Base-by-base conservation (phyloP, 2,113 vertebrate genomes). In the Tragelaphus imberbis region DNA sequence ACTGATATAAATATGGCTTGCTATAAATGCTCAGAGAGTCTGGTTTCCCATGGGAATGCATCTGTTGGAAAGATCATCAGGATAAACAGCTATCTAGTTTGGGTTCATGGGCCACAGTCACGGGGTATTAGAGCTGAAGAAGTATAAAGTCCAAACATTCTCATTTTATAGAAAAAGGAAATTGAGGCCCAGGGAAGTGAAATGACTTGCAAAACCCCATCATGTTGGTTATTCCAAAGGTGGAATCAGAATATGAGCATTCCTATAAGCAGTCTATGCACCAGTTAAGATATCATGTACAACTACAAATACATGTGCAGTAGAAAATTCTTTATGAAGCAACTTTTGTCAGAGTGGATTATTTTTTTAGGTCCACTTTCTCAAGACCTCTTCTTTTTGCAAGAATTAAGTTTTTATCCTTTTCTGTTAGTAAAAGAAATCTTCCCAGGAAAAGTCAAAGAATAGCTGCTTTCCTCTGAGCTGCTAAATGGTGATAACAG, bases 401-500 rank as follows among this genome's bases (percentile, higher is more conserved):
- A 82, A 91, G 55, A 88, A 92, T 90, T 94, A 89, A 65, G 44
- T 55, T 93, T 94, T 92, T 97, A 85, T 90, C 59, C 59, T 95
- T 97, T 97, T 94, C 17, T 94, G 23, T 14, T 71, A 53, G 56
- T 95, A n/a, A 96, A 63, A 71, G 90, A 92, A 91, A 68, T 68
- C 53, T 91, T 84, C 27, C 36, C 23, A 80, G 65, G 59, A 58
- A 85, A 96, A 90, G 84, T 87, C 47, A 94, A 91, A 91, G 84
- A 63, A 79, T 40, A 96, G 17, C 58, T 19, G 55, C 33, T 95
- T 87, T 85, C 28, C 33, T 96, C 47, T 95, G 65, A 91, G 63
- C n/a, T 63, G 19, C 40, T 75, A 86, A 85, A 88, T 84, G 61
- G 47, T 56, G 81, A 55, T 13, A 59, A 55, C 55, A 89, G 6